These are phyloP conservation scores for Lasiurus cinereus DNA, from an alignment of 2,113 vertebrate genomes.

Conservation along the genomic window DNA sequence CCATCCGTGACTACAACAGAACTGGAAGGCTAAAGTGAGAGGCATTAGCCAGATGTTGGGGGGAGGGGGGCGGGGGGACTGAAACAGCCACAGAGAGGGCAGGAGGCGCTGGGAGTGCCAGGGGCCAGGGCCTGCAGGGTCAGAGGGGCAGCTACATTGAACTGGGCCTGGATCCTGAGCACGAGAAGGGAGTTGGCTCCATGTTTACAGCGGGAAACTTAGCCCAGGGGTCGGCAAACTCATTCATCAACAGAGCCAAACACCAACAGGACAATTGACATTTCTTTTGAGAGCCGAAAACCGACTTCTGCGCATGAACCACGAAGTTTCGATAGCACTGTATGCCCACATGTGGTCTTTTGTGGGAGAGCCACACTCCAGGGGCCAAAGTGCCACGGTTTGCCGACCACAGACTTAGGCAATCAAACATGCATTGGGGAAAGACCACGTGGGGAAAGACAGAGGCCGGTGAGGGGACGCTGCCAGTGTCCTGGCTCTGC, in stretches of 20 bases:
- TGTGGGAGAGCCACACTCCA: neutral
- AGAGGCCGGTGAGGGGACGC: neutral
- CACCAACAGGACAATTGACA: too few species aligned
- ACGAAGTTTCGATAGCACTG: too few species aligned
- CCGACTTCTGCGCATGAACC: too few species aligned
- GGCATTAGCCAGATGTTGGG: neutral
- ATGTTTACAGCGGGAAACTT: neutral
- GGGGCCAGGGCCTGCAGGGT: accelerated
- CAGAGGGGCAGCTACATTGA: neutral
- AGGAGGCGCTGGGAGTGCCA: neutral
- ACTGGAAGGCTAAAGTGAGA: neutral
- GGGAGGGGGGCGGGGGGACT: accelerated
- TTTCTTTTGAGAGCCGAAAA: too few species aligned
- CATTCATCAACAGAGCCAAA: too few species aligned
- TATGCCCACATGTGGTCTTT: too few species aligned
- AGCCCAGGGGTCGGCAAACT: too few species aligned
- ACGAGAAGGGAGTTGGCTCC: neutral
- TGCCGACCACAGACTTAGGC: too few species aligned
- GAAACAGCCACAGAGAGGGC: neutral
- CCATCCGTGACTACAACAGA: neutral
- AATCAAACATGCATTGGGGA: too few species aligned
- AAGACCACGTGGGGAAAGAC: neutral
- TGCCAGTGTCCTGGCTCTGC: neutral
- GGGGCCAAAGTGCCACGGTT: too few species aligned
- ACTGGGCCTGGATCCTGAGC: neutral